Base-by-base conservation (phyloP, 2,797 vertebrate species). In the Fratercula arctica region DNA sequence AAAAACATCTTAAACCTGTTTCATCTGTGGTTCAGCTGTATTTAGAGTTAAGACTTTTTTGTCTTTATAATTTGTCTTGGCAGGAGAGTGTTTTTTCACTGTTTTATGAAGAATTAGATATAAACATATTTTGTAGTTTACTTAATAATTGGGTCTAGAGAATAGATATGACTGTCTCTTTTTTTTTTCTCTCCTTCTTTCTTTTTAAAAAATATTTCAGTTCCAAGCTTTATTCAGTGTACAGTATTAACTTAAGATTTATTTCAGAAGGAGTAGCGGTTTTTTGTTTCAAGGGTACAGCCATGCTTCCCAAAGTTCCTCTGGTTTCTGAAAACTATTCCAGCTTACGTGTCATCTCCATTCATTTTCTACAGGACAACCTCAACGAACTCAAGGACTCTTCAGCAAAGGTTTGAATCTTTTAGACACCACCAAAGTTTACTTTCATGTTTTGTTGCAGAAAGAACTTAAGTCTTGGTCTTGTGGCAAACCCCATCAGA, bases 351-450 rank as follows among this genome's bases (percentile, higher is more conserved):
- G 99, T 99, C 99, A 99, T 99, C 99, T 99, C 99, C 99, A 98
- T 99, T 99, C 99, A 99, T 99, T 99, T 98, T 99, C 99, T 99
- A 99, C 99, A 99, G 99, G 99, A 99, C 98, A 99, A 98, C 99
- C 98, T 98, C 99, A 99, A 98, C 98, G 99, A 99, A 98, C 99
- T 99, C 99, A 99, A 99, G 99, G 99, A 99, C 88, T 98, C 99
- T 95, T 98, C 99, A 97, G 97, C 99, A 99, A 99, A 99, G 99
- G 99, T 99, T 99, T 99, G 99, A 98, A 92, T 96, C 97, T 98
- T 98, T 98, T 97, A 97, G 97, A 97, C 96, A 94, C 92, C 95
- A 96, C 87, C 84, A 86, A 93, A 96, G 82, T 92, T 97, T 93
- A 87, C 69, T 96, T 91, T 83, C 64, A 41, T 91, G 23, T 88